Conservation (phyloP, 2,888 invertebrate genomes). For the Asteroscopus sphinx region DNA sequence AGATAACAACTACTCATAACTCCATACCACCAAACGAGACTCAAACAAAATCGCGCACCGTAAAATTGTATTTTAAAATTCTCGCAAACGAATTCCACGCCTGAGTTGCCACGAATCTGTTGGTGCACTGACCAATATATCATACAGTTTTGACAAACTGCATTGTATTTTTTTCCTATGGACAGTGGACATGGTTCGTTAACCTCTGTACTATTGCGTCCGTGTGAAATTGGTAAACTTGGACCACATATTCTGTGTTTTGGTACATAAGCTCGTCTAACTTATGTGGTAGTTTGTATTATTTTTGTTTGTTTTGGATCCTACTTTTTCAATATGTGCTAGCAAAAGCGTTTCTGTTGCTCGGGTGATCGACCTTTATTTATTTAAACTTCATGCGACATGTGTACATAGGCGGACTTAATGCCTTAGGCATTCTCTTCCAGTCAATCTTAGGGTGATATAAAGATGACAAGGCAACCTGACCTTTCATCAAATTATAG, state of each 20-base stretch:
- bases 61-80: constrained; percentile 79
- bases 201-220: constrained; percentile 48
- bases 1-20: constrained; percentile 8
- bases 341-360: too few species aligned
- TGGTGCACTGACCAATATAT: constrained; percentile 74
- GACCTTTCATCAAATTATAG: too few species aligned
- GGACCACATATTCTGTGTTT: constrained; percentile 37
- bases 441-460: too few species aligned
- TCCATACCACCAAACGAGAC: constrained; percentile 30
- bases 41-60: constrained; percentile 68
- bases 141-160: constrained; percentile 80
- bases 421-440: too few species aligned
- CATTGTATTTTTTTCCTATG: constrained; percentile 73
- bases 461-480: too few species aligned
- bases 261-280: constrained; percentile 29
- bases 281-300: constrained; percentile 9
- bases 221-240: constrained; percentile 55
- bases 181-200: constrained; percentile 65
- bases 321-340: not conserved
- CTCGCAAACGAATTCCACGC: constrained; percentile 71
- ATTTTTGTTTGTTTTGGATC: constrained; percentile 20
- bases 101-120: constrained; percentile 72
- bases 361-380: too few species aligned
- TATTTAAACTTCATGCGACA: too few species aligned
- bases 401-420: too few species aligned